Conservation (phyloP, 2,113 vertebrate genomes). For the Cebus imitator region DNA sequence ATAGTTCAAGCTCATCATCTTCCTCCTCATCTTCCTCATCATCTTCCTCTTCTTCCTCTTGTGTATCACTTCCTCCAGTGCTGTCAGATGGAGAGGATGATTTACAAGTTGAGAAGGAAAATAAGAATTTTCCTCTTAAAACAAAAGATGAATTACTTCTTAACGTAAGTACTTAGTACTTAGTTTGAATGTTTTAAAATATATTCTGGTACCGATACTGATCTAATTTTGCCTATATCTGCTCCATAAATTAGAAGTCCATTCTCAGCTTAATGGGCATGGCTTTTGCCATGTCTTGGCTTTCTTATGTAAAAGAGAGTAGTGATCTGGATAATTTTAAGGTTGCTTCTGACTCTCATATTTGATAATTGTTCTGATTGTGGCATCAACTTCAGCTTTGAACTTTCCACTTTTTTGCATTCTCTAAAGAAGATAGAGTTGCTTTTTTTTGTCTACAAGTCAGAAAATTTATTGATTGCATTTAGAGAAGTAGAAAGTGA, state of each 20-base stretch:
- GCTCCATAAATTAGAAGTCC: not conserved
- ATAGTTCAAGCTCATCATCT: conserved; percentile 81
- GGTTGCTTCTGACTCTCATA: not conserved
- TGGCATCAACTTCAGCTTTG: not conserved
- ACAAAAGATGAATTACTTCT: conserved; percentile 83
- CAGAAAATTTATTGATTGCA: not conserved
- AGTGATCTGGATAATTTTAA: not conserved
- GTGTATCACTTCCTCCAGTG: conserved; percentile 49
- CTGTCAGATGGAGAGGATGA: conserved; percentile 82
- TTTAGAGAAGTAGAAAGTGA: conserved; percentile 30
- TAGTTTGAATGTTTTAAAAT: conserved; percentile 1
- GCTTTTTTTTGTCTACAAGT: not conserved
- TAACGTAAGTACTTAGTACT: conserved; percentile 82
- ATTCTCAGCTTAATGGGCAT: not conserved
- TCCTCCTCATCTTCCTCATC: conserved; percentile 73
- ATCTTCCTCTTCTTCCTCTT: conserved; percentile 60
- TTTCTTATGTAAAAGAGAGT: not conserved
- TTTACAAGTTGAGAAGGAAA: conserved; percentile 74
- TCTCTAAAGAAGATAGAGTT: not conserved
- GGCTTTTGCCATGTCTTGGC: not conserved
- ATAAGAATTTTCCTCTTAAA: conserved; percentile 72
- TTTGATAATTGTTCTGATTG: not conserved
- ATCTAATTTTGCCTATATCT: not conserved
- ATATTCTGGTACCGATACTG: not conserved
- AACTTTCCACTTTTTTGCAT: not conserved